Base-by-base conservation (phyloP, 1,140 invertebrate genomes). In the Drosophila kurseongensis region DNA sequence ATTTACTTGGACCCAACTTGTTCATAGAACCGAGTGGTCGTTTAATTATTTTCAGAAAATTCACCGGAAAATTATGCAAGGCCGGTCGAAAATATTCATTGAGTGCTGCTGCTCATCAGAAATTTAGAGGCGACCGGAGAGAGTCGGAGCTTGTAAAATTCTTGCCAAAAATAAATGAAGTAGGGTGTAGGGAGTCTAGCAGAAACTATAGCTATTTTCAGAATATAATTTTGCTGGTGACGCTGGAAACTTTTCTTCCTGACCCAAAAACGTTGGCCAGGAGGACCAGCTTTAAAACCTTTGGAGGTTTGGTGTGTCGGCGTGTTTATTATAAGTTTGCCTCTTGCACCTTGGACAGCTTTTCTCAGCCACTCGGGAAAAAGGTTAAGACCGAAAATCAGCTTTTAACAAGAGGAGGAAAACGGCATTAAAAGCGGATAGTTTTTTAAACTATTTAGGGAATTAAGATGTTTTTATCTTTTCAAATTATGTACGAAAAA, bases 161-260 rank as follows among this genome's bases (percentile, higher is more conserved):
- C 6, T 50, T 23, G 7, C 13, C 55, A 58, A 55, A 73, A 72
- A 72, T 68, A 79, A 84, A 58, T 48, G 36, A 29, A 51, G 52
- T 10, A 10, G 47, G 45, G 45, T 16, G 42, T 23, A 4, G 41
- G 45, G 45, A 23, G 42, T 23, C 32, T 29, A 67, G 60, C 61
- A 48, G 55, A 80, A 84, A 84, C 81, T 74, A 80, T 52, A 65
- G 63, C 63, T 84, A 84, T 84, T 84, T 84, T 85, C 65, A 84
- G 83, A 84, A 85, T 80, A 76, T 84, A 85, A 84, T 84, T 84
- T 84, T 65, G 62, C 44, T 45, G 55, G 60, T 45, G 75, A 55
- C 47, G 73, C 27, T 18, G 36, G 74, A 79, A 77, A 62, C 72
- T 85, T 80, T 69, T 42, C 27, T 32, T 67, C 52, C 76, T 84